Evolutionary conservation across 1,140 invertebrate genomes (phyloP).

Genomic region (Lordiphosa mommai): DNA sequence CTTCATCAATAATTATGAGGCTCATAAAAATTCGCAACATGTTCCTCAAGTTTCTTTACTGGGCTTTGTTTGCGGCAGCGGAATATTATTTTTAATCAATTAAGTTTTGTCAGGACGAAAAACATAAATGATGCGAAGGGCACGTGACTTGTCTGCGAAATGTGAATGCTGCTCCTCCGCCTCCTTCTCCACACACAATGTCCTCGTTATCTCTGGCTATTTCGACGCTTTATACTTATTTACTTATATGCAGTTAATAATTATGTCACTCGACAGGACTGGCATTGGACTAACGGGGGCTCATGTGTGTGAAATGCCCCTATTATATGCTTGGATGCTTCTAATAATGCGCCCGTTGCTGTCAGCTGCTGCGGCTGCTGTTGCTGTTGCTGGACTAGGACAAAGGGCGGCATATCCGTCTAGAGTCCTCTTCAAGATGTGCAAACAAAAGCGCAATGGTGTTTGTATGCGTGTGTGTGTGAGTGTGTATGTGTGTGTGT

Average conservation of each 20-base stretch:
- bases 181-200: constrained; percentile 38
- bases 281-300: constrained; percentile 3
- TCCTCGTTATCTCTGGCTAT: constrained; percentile 65
- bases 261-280: constrained; percentile 58
- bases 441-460: constrained; percentile 70
- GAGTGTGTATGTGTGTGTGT: constrained; percentile 34
- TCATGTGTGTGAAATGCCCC: constrained; percentile 51
- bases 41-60: constrained; percentile 19
- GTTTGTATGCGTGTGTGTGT: constrained; percentile 6
- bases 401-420: constrained; percentile 31
- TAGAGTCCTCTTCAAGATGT: constrained; percentile 43
- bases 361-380: constrained; percentile 28
- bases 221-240: constrained; percentile 72
- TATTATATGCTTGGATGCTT: constrained; percentile 75
- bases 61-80: constrained; percentile 8
- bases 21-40: constrained; percentile 41
- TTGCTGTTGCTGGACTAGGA: constrained; percentile 30
- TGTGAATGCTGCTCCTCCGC: constrained; percentile 12
- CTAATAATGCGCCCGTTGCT: constrained; percentile 72
- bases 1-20: constrained; percentile 40
- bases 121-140: constrained; percentile 62
- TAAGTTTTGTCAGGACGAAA: constrained; percentile 50
- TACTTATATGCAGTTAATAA: constrained; percentile 75
- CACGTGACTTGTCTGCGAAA: constrained; percentile 67
- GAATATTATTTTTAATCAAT: constrained; percentile 75